phyloP scores from a whole-genome alignment of 64 coral and sea anemone genomes.

The Anthopleura sola region DNA sequence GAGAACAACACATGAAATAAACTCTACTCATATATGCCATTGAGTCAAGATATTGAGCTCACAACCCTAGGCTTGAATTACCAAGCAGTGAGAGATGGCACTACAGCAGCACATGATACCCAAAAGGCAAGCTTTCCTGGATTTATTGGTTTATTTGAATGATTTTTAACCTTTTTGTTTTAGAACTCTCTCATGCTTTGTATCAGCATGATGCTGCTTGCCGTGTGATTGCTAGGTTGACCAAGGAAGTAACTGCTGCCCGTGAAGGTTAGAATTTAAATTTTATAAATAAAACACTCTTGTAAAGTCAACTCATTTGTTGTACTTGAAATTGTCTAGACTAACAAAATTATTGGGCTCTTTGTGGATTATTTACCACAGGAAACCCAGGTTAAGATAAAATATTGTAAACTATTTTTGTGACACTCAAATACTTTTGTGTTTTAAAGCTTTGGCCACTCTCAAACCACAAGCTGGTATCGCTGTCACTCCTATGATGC shows the following conservation, averaged over 20 bases:
- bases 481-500: slow-evolving; percentile 52
- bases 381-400: not conserved
- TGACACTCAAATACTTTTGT: not conserved
- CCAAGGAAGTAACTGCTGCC: slow-evolving; percentile 97
- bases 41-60: no score
- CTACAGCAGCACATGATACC: no score
- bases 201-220: slow-evolving; percentile 99
- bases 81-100: no score
- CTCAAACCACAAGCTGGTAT: slow-evolving; percentile 99
- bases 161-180: not conserved
- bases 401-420: not conserved
- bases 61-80: no score
- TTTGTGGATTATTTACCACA: not conserved
- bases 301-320: no score
- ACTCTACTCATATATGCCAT: no score
- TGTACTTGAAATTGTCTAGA: no score
- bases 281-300: not conserved
- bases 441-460: slow-evolving; percentile 84
- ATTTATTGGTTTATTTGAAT: not conserved
- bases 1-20: no score
- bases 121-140: no score
- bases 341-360: not conserved
- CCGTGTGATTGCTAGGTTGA: slow-evolving; percentile 94
- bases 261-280: slow-evolving; percentile 73
- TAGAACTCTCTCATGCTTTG: slow-evolving; percentile 95